Evolutionary conservation across 2,888 invertebrate species (phyloP).

Genomic region (Eupsilia transversa): DNA sequence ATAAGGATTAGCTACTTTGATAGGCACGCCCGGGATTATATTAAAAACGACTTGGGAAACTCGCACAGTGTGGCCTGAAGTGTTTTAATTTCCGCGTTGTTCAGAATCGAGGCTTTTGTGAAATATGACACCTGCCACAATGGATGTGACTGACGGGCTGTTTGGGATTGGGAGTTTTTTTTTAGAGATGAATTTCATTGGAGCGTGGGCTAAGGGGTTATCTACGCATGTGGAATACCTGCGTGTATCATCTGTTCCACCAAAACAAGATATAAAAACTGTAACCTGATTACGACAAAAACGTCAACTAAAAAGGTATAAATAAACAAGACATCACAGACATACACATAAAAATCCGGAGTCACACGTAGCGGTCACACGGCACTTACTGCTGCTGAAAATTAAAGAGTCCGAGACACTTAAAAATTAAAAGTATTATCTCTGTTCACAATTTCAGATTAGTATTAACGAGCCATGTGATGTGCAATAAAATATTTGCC

Average conservation of each 20-base stretch:
- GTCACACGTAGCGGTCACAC: too few relatives aligned
- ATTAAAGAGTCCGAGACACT: too few relatives aligned
- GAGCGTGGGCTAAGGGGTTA: background rate
- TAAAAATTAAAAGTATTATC: conserved; percentile 16
- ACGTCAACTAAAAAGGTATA: too few relatives aligned
- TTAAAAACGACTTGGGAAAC: conserved; percentile 63
- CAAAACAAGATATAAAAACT: too few relatives aligned
- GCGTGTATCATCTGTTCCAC: background rate
- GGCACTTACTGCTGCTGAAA: too few relatives aligned
- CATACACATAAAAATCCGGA: too few relatives aligned
- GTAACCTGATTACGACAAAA: too few relatives aligned
- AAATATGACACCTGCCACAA: conserved; percentile 58
- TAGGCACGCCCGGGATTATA: conserved; percentile 49
- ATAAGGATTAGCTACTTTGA: conserved; percentile 53
- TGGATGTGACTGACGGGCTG: conserved; percentile 36
- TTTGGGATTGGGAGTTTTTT: conserved; percentile 7
- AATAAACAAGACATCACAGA: too few relatives aligned
- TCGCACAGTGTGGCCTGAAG: conserved; percentile 55
- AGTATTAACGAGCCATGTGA: conserved; percentile 33
- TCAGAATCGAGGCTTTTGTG: conserved; percentile 43
- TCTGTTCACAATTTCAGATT: conserved; percentile 27
- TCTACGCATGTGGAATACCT: too few relatives aligned
- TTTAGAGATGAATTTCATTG: conserved; percentile 15
- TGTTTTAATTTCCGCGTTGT: conserved; percentile 62
- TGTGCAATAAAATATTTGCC: conserved; percentile 32